Base-by-base conservation (phyloP, 2,888 invertebrate genomes). In the Choreutis nemorana region DNA sequence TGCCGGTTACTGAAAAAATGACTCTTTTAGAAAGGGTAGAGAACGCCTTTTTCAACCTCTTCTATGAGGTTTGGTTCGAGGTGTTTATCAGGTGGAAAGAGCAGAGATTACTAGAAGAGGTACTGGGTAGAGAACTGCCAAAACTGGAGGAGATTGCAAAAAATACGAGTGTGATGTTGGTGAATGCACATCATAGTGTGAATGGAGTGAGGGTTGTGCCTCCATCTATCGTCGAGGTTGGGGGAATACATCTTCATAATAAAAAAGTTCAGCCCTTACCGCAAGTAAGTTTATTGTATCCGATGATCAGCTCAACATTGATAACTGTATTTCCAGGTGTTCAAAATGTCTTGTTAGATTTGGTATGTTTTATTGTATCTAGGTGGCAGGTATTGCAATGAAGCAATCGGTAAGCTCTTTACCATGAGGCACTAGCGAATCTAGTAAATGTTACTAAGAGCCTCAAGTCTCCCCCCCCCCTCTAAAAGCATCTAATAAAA, bases 141-240 rank as follows among this genome's bases (percentile, higher is more conserved):
- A 34, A 44, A 0, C 34, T 75, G 29, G 51, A 50, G 4, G 63
- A 71, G 9, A 42, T 81, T 8, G 61, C 60, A 1, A 57, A 55
- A 24, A 77, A 80, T 34, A 54, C 65, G 1, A 81, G 75, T 44
- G 50, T 79, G 11, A 36, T 81, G 20, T 43, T 83, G 5, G 51
- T 75, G 9, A 82, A 83, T 38, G 67, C 68, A 2, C 72, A 81
- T 45, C 55, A 64, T 37, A 56, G 58, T 23, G 40, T 77, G 29
- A 75, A 70, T 30, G 57, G 64, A 9, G 62, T 73, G 8, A 50
- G 61, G 36, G 70, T 72, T 1, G 33, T 65, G 22, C 65, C 70
- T 18, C 81, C 81, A 1, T 59, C 59, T 8, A 51, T 78, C 7
- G 56, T 82, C 2, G 81, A 82, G 55, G 65, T 83, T 3, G 81